phyloP scores from a whole-genome alignment of 2,113 vertebrate genomes.

The Podarcis cretensis region DNA sequence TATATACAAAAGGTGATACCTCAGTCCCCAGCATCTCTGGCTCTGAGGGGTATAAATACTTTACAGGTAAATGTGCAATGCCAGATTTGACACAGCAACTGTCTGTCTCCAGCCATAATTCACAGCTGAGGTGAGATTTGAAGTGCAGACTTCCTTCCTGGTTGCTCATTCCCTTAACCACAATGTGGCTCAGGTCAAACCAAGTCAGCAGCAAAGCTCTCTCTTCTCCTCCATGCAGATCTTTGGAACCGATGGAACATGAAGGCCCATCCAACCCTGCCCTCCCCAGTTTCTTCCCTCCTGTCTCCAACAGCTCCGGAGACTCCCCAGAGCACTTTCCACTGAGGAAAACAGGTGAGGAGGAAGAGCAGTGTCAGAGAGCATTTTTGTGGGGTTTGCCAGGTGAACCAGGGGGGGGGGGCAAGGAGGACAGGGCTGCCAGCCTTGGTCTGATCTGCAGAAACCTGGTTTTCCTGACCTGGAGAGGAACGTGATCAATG shows the following conservation, averaged over 20 bases:
- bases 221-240: conserved; percentile 66
- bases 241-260: conserved; percentile 80
- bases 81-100: too few relatives aligned
- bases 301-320: conserved; percentile 65
- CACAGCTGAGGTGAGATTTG: background rate
- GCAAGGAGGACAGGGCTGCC: too few relatives aligned
- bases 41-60: too few relatives aligned
- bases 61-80: too few relatives aligned
- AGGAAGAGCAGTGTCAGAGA: background rate
- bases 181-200: background rate
- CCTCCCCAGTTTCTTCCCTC: conserved; percentile 78
- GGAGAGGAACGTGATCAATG: background rate
- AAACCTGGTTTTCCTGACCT: background rate
- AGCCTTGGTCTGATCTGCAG: background rate
- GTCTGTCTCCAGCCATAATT: background rate
- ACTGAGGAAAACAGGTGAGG: conserved; percentile 87
- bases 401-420: background rate
- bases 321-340: conserved; percentile 85
- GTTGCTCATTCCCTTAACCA: background rate
- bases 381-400: background rate
- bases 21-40: too few relatives aligned
- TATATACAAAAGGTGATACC: too few relatives aligned
- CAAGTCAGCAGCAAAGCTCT: background rate
- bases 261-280: conserved; percentile 78
- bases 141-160: background rate